Evolutionary conservation across 92 coral and sea anemone species (phyloP), one percentile per base, ranked within the genome.

Genomic region (Palythoa caribaeorum): DNA sequence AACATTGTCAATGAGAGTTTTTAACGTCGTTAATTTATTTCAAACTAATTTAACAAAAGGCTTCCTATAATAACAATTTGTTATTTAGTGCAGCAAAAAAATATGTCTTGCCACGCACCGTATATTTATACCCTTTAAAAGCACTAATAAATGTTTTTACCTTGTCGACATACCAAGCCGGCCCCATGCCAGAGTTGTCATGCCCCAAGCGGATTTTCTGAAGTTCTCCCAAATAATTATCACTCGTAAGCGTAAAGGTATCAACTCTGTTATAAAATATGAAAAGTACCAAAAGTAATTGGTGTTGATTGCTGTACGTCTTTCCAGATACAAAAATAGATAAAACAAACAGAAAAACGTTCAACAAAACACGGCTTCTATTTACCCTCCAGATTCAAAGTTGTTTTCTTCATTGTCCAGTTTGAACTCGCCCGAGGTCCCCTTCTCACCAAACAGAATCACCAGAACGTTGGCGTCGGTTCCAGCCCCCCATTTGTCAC

Each of bases 381-480:
- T 17, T 66, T 81, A 81, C 86, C 74, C 48, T 66, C 86, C 86
- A 12, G 86, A 81, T 83, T 95, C 98, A 59, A 95, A 95, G 88
- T 94, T 95, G 77, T 95, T 94, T 16, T 92, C 90, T 15, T 87
- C 88, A 77, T 94, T 95, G 84, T 95, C 98, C 80, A 95, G 70
- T 76, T 90, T 72, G 68, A 76, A 91, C 81, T 90, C 92, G 53
- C 96, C 98, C 15, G 96, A 90, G 60, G 89, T 89, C 1, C 96
- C 98, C 17, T 92, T 75, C 81, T 94, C 95, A 66, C 98, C 98
- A 94, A 92, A 89, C 88, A 95, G 91, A 74, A 94, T 95, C 75
- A 94, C 53, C 21, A 94, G 87, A 1, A 95, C 96, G 80, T 95
- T 95, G 50, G 98, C 96, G 80, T 95, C 96, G 55, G 98, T 95